Base-by-base conservation (phyloP, 2,888 invertebrate genomes). In the Lymantria monacha region DNA sequence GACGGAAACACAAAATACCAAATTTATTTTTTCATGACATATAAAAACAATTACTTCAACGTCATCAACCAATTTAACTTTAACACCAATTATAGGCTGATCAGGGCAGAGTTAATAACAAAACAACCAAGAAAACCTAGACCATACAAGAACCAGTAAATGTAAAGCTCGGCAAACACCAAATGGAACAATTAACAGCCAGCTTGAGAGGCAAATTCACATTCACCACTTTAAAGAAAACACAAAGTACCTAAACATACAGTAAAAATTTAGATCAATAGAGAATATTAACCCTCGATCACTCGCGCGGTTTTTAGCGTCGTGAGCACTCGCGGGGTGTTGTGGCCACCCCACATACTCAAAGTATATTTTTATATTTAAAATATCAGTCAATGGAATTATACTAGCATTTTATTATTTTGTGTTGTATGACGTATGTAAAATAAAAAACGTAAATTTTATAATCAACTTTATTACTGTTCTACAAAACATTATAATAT, bases 31-130 rank as follows among this genome's bases (percentile, higher is more conserved):
- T 59, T 65, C 22, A 48, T 61, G 48, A 57, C 58, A 8, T 63
- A 57, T 14, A 50, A 12, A 48, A 54, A 13, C 14, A 48, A n/a
- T n/a, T n/a, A 30, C 9, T n/a, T n/a, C n/a, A n/a, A n/a, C n/a
- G n/a, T n/a, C n/a, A n/a, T n/a, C n/a, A n/a, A n/a, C n/a, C n/a
- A 60, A 57, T 31, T 51, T 0, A 69, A 69, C 36, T 69, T 63
- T 37, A 68, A 68, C 33, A 66, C 66, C 10, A 61, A 71, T 33
- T 65, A 69, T 48, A 54, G n/a, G n/a, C n/a, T n/a, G 54, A 45
- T 73, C 7, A 54, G 70, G 62, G 53, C 68, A 1, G 65, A 68
- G 61, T 38, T 70, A 1, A 46, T 1, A 36, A 31, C 49, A 53
- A 49, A 0, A 0, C 57, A 57, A 57, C 62, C 59, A 56, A 68